These are phyloP conservation scores for Drosophila engyochracea DNA, from an alignment of 2,888 invertebrate genomes.

Conservation along the genomic window DNA sequence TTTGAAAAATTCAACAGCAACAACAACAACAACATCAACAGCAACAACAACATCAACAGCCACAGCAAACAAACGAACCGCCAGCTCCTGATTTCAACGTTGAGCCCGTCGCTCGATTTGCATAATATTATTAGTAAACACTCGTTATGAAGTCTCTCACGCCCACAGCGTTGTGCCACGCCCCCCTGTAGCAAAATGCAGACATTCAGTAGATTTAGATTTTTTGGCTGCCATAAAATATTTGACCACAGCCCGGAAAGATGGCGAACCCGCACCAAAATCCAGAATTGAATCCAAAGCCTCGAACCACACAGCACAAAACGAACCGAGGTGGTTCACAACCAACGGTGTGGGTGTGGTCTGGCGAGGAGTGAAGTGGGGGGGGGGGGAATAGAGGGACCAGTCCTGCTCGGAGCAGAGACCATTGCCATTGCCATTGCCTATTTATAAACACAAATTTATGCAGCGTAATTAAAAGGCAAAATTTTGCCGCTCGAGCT, in stretches of 20 bases:
- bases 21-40: conserved; percentile 45
- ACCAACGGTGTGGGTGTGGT: not conserved
- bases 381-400: not conserved
- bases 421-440: conserved; percentile 48
- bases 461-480: conserved; percentile 82
- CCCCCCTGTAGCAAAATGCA: conserved; percentile 53
- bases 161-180: conserved; percentile 16
- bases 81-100: conserved; percentile 44
- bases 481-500: conserved; percentile 62
- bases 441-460: conserved; percentile 81
- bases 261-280: conserved; percentile 48
- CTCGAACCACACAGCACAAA: conserved; percentile 5
- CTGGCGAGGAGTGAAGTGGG: not conserved
- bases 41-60: conserved; percentile 32
- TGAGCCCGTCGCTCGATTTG: conserved; percentile 68
- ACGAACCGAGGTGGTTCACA: conserved; percentile 1
- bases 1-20: conserved; percentile 74
- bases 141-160: conserved; percentile 75
- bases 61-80: conserved; percentile 44
- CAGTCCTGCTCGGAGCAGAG: conserved; percentile 14
- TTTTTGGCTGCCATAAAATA: conserved; percentile 73
- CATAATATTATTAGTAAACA: conserved; percentile 82
- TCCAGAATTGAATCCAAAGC: conserved; percentile 26
- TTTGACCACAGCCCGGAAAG: conserved; percentile 74
- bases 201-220: conserved; percentile 77